Conservation (phyloP, 2,888 invertebrate species). For the Yponomeuta sedellus region DNA sequence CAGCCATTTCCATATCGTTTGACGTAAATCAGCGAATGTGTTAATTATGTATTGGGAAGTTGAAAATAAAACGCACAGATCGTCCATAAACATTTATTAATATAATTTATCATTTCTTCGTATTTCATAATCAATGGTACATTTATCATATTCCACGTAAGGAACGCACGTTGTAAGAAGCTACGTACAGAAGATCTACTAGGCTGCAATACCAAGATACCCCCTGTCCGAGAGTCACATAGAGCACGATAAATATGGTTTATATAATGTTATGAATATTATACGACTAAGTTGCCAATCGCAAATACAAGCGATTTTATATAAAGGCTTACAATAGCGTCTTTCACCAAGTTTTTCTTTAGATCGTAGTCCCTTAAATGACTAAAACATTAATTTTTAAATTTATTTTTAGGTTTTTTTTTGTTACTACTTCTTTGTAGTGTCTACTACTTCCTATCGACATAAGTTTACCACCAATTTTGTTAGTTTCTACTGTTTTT, state of each 20-base stretch:
- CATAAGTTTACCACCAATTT: conserved; percentile 75
- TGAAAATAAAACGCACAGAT: conserved; percentile 29
- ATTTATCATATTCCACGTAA: conserved; percentile 55
- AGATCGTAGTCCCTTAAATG: conserved; percentile 57
- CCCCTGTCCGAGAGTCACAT: conserved; percentile 62
- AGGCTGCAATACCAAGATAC: conserved; percentile 64
- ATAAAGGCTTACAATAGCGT: conserved; percentile 73
- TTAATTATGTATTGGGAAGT: too few species aligned
- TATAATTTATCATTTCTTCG: conserved; percentile 69
- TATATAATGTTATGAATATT: conserved; percentile 59
- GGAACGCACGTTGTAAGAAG: conserved; percentile 63
- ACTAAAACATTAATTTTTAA: conserved; percentile 67
- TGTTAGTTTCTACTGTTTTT: conserved; percentile 54
- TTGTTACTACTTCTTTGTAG: conserved; percentile 48
- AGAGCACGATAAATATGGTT: conserved; percentile 56
- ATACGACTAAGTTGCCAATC: conserved; percentile 70
- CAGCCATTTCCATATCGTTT: too few species aligned
- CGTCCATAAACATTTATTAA: conserved; percentile 75
- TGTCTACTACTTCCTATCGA: conserved; percentile 66
- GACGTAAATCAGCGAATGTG: too few species aligned
- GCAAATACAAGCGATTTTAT: conserved; percentile 63
- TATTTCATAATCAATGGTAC: conserved; percentile 66
- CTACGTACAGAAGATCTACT: conserved; percentile 70
- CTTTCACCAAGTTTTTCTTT: conserved; percentile 72
- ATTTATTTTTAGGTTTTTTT: conserved; percentile 57